A percentile compares a stretch with the other conserved stretches of the same genome.
phyloP scores from a whole-genome alignment of 2,113 vertebrate genomes.

The Aldabrachelys gigantea region DNA sequence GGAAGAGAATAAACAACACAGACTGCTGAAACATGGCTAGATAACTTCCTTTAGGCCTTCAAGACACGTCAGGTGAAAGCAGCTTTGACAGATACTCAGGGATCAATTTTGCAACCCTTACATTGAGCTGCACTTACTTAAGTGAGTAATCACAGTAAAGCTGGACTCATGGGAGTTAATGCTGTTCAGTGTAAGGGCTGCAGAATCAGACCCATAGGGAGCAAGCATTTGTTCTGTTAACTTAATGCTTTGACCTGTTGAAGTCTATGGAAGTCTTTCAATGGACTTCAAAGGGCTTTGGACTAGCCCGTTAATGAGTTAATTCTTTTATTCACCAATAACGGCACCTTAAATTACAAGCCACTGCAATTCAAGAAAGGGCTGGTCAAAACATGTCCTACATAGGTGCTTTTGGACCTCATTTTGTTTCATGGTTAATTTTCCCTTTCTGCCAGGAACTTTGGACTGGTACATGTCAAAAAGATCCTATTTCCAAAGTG shows the following conservation, averaged over 20 bases:
- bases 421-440: not conserved
- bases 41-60: not conserved
- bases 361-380: not conserved
- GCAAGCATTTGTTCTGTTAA: not conserved
- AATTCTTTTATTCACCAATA: not conserved
- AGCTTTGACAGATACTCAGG: slow-evolving; percentile 1
- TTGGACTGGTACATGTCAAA: not conserved
- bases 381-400: not conserved
- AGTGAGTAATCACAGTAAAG: not conserved
- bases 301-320: not conserved
- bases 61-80: not conserved
- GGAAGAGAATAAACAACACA: not conserved
- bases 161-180: slow-evolving; percentile 17
- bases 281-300: not conserved
- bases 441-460: slow-evolving; percentile 40
- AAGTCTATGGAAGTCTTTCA: not conserved
- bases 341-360: slow-evolving; percentile 13
- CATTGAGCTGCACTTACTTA: slow-evolving; percentile 15
- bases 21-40: not conserved
- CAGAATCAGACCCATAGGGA: slow-evolving; percentile 15
- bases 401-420: not conserved
- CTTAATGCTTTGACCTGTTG: not conserved
- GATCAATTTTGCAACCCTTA: not conserved
- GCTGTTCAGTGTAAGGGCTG: not conserved
- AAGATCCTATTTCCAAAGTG: slow-evolving; percentile 12